Conservation (phyloP, 2,797 vertebrate species). For the Lycodopsis pacificus region DNA sequence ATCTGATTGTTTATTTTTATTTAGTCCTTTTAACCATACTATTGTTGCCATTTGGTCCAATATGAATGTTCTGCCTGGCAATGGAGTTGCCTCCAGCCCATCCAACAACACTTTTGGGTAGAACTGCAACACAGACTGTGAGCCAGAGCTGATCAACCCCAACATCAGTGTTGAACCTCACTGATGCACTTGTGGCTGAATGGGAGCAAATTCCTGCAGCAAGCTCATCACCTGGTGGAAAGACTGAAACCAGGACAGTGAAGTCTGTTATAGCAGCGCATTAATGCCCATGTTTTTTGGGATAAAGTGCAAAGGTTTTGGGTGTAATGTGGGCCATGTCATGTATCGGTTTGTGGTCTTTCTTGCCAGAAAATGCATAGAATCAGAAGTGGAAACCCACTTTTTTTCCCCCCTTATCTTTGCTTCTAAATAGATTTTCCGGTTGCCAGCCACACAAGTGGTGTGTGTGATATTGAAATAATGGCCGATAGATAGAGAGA, state of each 20-base stretch:
- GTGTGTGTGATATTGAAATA: constrained; percentile 59
- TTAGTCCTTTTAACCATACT: too few relatives aligned
- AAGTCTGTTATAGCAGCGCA: not conserved
- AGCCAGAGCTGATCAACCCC: too few relatives aligned
- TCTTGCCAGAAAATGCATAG: not conserved
- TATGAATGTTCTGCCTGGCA: too few relatives aligned
- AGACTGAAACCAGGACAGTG: not conserved
- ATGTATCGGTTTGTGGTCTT: not conserved
- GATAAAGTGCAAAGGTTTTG: not conserved
- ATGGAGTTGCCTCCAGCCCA: too few relatives aligned
- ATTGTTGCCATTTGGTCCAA: too few relatives aligned
- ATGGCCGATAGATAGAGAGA: constrained; percentile 62
- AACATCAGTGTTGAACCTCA: too few relatives aligned
- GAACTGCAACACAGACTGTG: too few relatives aligned
- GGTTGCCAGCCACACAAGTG: constrained; percentile 39
- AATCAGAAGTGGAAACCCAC: not conserved
- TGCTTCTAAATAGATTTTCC: constrained; percentile 47
- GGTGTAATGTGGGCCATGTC: not conserved
- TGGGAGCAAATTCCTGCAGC: too few relatives aligned
- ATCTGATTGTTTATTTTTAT: not conserved
- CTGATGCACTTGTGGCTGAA: too few relatives aligned
- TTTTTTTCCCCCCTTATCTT: constrained; percentile 26
- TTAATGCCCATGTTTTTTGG: not conserved
- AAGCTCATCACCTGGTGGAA: not conserved
- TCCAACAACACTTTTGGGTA: too few relatives aligned